A percentile compares a stretch with the other conserved stretches of the same genome.
These are phyloP conservation scores for Ypsolopha scabrella DNA, from an alignment of 2,888 invertebrate genomes.

Conservation along the genomic window DNA sequence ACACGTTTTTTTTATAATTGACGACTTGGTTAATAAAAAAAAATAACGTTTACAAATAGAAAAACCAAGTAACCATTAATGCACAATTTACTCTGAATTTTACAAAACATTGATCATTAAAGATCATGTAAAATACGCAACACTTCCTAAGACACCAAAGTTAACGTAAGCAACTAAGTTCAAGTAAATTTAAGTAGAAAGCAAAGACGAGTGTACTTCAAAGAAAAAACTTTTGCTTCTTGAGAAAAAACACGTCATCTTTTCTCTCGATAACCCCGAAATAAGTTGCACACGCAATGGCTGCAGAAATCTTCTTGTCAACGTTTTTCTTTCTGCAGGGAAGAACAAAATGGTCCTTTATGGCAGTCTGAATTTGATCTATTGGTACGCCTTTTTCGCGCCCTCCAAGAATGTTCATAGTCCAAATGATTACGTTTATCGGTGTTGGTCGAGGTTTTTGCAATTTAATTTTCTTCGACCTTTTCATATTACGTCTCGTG, in stretches of 20 bases:
- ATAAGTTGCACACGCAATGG: constrained; percentile 27
- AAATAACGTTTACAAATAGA: not conserved
- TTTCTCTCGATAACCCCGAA: constrained; percentile 29
- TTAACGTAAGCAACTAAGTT: not conserved
- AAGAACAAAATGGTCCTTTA: constrained; percentile 30
- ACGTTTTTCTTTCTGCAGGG: constrained; percentile 26
- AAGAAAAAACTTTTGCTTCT: constrained; percentile 6
- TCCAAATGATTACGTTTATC: constrained; percentile 35
- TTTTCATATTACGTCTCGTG: too few relatives aligned
- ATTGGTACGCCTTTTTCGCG: constrained; percentile 24
- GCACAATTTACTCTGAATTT: not conserved
- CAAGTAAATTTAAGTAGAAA: constrained; percentile 23
- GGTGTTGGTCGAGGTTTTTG: constrained; percentile 23
- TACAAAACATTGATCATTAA: not conserved
- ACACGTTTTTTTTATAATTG: too few relatives aligned
- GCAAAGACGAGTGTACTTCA: not conserved
- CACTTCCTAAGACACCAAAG: not conserved
- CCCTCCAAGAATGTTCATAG: constrained; percentile 30
- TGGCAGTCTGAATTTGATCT: constrained; percentile 23
- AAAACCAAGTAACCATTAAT: not conserved
- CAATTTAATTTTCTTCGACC: not conserved
- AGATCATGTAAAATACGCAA: too few relatives aligned
- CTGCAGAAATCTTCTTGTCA: constrained; percentile 28
- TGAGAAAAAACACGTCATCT: constrained; percentile 24
- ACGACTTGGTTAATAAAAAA: too few relatives aligned